Evolutionary conservation across 2,113 vertebrate species (phyloP).

Genomic region (Myotis brandtii): DNA sequence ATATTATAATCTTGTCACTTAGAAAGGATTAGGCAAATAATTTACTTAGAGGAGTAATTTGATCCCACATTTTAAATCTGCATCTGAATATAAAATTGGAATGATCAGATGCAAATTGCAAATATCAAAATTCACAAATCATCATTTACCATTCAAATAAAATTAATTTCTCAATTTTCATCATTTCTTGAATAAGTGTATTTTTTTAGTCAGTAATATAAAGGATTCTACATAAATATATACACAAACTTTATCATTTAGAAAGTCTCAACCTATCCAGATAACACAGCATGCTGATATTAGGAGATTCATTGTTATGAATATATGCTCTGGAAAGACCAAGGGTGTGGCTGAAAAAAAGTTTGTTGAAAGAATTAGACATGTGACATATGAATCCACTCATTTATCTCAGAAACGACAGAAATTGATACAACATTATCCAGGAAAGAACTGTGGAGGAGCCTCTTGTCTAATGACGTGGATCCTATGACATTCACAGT

Average conservation of each 20-base stretch:
- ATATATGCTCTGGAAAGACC: neutral
- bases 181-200: neutral
- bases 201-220: neutral
- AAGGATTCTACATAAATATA: neutral
- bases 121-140: neutral
- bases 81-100: neutral
- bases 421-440: neutral
- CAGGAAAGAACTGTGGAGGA: neutral
- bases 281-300: neutral
- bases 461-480: neutral
- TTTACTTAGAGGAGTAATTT: neutral
- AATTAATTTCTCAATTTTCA: neutral
- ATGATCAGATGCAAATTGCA: neutral
- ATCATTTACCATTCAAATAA: neutral
- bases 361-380: neutral
- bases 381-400: neutral
- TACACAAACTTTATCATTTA: neutral
- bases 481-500: neutral
- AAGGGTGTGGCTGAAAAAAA: neutral
- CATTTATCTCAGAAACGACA: neutral
- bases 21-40: neutral
- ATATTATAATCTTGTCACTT: neutral
- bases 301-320: neutral
- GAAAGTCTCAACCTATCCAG: neutral
- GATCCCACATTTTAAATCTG: neutral